A percentile compares a stretch with the other conserved stretches of the same genome.
These are phyloP conservation scores for Passer montanus DNA, from an alignment of 2,113 vertebrate species.

Conservation along the genomic window DNA sequence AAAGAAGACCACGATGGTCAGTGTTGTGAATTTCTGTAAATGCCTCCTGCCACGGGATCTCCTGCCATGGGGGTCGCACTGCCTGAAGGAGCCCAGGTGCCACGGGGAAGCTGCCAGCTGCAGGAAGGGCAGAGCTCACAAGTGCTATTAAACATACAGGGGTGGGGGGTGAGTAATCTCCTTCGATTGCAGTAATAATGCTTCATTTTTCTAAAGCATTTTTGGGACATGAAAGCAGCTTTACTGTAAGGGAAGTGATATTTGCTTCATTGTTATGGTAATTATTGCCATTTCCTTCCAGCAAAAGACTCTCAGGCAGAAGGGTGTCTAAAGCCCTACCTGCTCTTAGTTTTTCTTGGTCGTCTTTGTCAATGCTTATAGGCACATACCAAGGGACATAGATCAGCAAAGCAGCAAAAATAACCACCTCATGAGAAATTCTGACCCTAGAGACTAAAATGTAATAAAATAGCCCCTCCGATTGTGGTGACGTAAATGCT, in stretches of 20 bases:
- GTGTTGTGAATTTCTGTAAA: not conserved
- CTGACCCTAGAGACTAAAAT: not conserved
- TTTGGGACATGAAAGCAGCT: slow-evolving; percentile 27
- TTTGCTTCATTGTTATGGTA: slow-evolving; percentile 30
- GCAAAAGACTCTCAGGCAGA: not conserved
- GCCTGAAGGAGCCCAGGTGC: not conserved
- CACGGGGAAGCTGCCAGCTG: accelerated
- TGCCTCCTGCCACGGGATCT: not conserved
- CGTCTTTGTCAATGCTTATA: not conserved
- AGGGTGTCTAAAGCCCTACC: not conserved
- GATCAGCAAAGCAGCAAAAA: slow-evolving; percentile 4
- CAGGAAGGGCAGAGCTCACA: not conserved
- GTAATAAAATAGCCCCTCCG: not conserved
- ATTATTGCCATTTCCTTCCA: slow-evolving; percentile 28
- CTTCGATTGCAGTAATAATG: not conserved
- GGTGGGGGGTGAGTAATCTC: not conserved
- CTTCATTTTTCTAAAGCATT: not conserved
- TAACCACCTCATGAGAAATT: slow-evolving; percentile 2
- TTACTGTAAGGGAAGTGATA: slow-evolving; percentile 26
- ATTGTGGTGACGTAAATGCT: slow-evolving; percentile 24
- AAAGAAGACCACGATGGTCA: not conserved
- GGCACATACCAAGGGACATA: not conserved
- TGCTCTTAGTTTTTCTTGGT: not conserved
- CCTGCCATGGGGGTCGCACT: accelerated
- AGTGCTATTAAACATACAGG: not conserved